Evolutionary conservation across 1,140 invertebrate species (phyloP), one percentile per base, ranked within the genome.

Genomic region (Babylonia areolata): DNA sequence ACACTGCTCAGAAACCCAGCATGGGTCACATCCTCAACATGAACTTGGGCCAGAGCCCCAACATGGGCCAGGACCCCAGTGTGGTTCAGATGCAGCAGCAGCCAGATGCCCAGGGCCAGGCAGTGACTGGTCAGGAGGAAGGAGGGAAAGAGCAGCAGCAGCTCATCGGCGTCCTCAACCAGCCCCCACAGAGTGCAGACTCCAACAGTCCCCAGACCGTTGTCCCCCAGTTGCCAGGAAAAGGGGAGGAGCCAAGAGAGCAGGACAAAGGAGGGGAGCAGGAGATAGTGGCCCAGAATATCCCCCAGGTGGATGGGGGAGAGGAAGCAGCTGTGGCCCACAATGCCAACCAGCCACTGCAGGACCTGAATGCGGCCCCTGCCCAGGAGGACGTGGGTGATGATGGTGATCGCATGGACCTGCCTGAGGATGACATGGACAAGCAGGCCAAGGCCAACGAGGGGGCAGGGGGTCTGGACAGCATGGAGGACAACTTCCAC

Each of bases 81-180:
- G 78, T 80, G 78, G 78, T 80, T 51, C 78, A 80, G 78, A 80
- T 80, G 78, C 37, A 40, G 77, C 37, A 37, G 35, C 33, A 42
- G 39, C 71, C 17, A 64, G 20, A 23, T 6, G 20, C 15, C 20
- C 58, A 64, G 23, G 20, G 33, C 12, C 71, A 73, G 40, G 11
- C 1, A 3, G 42, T 51, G 23, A 1, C 46, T 31, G 31, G 6
- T 54, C 31, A 31, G 28, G 33, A 35, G n/a, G 33, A 6, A 77
- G 33, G 73, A 35, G 35, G 73, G 31, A 12, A n/a, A n/a, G 37
- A 2, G 73, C 9, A n/a, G n/a, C n/a, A n/a, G 31, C 40, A 54
- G 20, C 28, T 33, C 42, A 17, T 80, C 37, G 23, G 20, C 17
- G 37, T 28, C 6, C 15, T 35, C 37, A 15, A 77, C 6, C 78